A percentile compares a stretch with the other conserved stretches of the same genome.
phyloP scores from a whole-genome alignment of 1,140 invertebrate genomes.

The Littorina saxatilis region DNA sequence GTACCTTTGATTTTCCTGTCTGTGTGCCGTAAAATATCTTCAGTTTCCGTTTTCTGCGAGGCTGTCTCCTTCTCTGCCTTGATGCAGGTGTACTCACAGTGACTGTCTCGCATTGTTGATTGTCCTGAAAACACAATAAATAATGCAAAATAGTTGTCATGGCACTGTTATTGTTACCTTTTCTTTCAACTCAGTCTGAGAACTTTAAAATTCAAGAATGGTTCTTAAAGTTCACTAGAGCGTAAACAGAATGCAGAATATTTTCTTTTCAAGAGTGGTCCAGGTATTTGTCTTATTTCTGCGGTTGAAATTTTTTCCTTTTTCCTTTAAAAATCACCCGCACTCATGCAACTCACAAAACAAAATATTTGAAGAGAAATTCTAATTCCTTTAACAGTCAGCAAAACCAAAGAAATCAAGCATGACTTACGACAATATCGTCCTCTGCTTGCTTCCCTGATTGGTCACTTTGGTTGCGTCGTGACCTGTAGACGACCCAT shows the following conservation, averaged over 20 bases:
- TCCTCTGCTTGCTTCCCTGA: too few relatives aligned
- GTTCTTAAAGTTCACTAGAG: background rate
- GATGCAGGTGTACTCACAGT: background rate
- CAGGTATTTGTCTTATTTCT: too few relatives aligned
- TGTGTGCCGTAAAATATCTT: constrained; percentile 76
- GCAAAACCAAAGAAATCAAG: too few relatives aligned
- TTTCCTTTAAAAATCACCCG: too few relatives aligned
- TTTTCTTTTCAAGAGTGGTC: too few relatives aligned
- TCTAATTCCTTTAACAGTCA: too few relatives aligned
- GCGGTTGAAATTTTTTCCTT: too few relatives aligned
- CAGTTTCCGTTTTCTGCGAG: constrained; percentile 53
- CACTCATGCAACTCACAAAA: too few relatives aligned
- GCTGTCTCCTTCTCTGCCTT: constrained; percentile 35
- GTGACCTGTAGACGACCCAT: constrained; percentile 46
- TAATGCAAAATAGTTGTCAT: background rate
- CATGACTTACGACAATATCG: too few relatives aligned
- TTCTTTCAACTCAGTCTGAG: background rate
- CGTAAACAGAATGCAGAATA: background rate
- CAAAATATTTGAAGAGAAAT: too few relatives aligned
- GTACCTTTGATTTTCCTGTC: constrained; percentile 76
- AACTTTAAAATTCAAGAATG: background rate
- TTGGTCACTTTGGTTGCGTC: too few relatives aligned
- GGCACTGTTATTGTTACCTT: background rate
- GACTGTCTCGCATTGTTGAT: background rate
- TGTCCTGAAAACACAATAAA: background rate